phyloP scores from a whole-genome alignment of 1,140 invertebrate species.

The Drosophila lowei region DNA sequence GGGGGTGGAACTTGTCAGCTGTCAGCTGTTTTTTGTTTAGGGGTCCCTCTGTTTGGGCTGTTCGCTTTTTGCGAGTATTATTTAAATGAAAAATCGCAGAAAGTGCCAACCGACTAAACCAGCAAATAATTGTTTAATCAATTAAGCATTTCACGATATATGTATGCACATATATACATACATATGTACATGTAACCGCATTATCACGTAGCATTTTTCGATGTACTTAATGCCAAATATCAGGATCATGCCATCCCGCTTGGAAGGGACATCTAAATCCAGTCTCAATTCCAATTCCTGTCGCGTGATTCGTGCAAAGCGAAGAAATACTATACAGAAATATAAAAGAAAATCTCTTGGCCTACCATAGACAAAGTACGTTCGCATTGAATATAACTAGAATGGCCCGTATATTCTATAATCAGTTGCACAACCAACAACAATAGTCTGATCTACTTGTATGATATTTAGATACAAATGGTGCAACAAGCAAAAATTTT shows the following conservation, averaged over 20 bases:
- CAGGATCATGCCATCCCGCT: slow-evolving; percentile 4
- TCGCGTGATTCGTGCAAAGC: too few species aligned
- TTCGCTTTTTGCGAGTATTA: slow-evolving; percentile 71
- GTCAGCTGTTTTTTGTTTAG: slow-evolving; percentile 4
- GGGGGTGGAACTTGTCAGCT: not conserved
- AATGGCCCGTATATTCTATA: slow-evolving; percentile 52
- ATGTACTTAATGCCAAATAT: slow-evolving; percentile 60
- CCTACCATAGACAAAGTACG: too few species aligned
- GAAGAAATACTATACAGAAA: too few species aligned
- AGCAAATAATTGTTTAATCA: slow-evolving; percentile 4
- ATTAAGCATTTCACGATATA: slow-evolving; percentile 10
- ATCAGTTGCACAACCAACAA: slow-evolving; percentile 32
- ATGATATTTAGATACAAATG: slow-evolving; percentile 29
- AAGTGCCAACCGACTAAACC: slow-evolving; percentile 37
- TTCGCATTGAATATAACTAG: slow-evolving; percentile 34
- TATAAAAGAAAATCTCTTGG: too few species aligned
- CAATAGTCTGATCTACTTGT: slow-evolving; percentile 29
- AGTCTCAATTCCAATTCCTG: slow-evolving; percentile 19
- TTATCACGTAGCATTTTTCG: slow-evolving; percentile 18
- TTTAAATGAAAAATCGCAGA: slow-evolving; percentile 75
- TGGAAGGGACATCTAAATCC: slow-evolving; percentile 9
- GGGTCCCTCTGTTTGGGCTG: slow-evolving; percentile 2
- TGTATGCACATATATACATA: slow-evolving; percentile 6
- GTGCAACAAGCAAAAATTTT: slow-evolving; percentile 52
- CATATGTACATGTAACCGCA: slow-evolving; percentile 15